phyloP scores from a whole-genome alignment of 2,888 invertebrate species.

The Campaea margaritaria region DNA sequence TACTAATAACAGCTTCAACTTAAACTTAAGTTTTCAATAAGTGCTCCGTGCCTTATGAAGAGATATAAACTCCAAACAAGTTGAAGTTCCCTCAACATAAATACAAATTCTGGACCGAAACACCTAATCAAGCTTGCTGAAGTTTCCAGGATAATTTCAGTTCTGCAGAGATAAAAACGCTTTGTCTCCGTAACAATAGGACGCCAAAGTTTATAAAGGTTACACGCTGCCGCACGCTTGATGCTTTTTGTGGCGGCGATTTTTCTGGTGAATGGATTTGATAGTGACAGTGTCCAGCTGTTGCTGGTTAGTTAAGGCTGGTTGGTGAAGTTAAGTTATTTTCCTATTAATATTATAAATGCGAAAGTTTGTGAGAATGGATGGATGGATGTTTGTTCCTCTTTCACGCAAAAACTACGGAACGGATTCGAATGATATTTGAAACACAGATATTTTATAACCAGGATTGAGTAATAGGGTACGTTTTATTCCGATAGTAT shows the following conservation, averaged over 20 bases:
- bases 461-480: too few species aligned
- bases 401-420: too few species aligned
- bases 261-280: too few species aligned
- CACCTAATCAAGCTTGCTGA: constrained; percentile 18
- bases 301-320: too few species aligned
- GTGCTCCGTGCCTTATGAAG: constrained; percentile 7
- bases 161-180: constrained; percentile 28
- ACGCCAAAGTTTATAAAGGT: constrained; percentile 21
- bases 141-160: constrained; percentile 29
- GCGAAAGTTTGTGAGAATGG: too few species aligned
- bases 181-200: constrained; percentile 28
- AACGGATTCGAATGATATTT: too few species aligned
- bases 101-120: constrained; percentile 21
- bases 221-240: constrained; percentile 7
- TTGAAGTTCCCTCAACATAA: constrained; percentile 12
- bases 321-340: too few species aligned
- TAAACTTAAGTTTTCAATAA: constrained; percentile 15
- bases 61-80: constrained; percentile 16
- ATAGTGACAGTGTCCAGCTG: too few species aligned
- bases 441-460: too few species aligned
- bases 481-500: too few species aligned
- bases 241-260: constrained; percentile 3
- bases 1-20: constrained; percentile 6
- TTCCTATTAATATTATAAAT: too few species aligned
- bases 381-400: too few species aligned